Evolutionary conservation across 1,140 invertebrate genomes (phyloP).

Genomic region (Drosophila arawakana): DNA sequence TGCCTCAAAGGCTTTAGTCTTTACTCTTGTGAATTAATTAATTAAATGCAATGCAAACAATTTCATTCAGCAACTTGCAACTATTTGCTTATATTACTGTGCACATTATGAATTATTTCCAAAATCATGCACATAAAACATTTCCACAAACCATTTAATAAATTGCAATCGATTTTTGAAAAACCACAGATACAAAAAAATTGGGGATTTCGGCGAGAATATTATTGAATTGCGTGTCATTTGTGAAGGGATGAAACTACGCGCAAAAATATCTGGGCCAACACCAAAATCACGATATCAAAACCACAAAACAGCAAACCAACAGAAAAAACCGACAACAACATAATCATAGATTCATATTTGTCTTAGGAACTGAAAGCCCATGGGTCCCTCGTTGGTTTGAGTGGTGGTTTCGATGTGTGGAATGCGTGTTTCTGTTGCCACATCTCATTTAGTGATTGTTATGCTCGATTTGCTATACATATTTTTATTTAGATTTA

Average conservation of each 20-base stretch:
- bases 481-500: conserved; percentile 45
- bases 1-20: not conserved
- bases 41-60: conserved; percentile 7
- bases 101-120: conserved; percentile 16
- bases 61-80: not conserved
- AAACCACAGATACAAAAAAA: conserved; percentile 24
- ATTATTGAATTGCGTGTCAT: conserved; percentile 35
- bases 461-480: conserved; percentile 47
- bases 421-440: not conserved
- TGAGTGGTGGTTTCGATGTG: not conserved
- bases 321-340: conserved; percentile 30
- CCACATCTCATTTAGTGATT: conserved; percentile 46
- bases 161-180: conserved; percentile 42
- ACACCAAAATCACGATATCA: conserved; percentile 23
- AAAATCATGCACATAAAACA: conserved; percentile 2
- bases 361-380: conserved; percentile 44
- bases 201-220: not conserved
- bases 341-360: conserved; percentile 42
- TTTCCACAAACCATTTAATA: conserved; percentile 5
- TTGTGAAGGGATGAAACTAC: conserved; percentile 48
- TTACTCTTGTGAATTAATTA: conserved; percentile 22
- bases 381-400: not conserved
- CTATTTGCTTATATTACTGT: conserved; percentile 2
- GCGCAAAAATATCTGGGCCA: conserved; percentile 39
- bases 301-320: conserved; percentile 17